phyloP scores from a whole-genome alignment of 2,113 vertebrate genomes.

The Stigmatopora nigra region DNA sequence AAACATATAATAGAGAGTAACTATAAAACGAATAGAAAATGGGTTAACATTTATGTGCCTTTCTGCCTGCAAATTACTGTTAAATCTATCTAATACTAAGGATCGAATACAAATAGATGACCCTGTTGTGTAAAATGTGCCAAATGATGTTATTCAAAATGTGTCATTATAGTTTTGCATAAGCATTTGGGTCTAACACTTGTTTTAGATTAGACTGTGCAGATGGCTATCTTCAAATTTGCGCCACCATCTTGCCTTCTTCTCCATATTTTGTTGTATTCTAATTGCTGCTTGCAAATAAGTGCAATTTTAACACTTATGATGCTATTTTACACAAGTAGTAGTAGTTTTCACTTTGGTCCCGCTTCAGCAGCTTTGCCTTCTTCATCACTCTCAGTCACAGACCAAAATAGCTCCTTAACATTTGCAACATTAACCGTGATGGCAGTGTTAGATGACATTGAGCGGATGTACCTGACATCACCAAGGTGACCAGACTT shows the following conservation, averaged over 20 bases:
- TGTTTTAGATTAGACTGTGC: neutral
- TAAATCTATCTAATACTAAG: too few relatives aligned
- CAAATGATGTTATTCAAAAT: neutral
- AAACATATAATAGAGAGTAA: neutral
- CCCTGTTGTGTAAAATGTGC: neutral
- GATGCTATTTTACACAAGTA: slow-evolving; percentile 18
- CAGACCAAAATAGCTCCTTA: slow-evolving; percentile 43
- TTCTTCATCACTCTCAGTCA: slow-evolving; percentile 4
- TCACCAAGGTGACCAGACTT: slow-evolving; percentile 2
- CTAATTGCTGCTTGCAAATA: slow-evolving; percentile 1
- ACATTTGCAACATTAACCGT: slow-evolving; percentile 27
- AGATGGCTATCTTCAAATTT: neutral
- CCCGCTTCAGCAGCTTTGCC: slow-evolving; percentile 2
- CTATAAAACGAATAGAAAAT: neutral
- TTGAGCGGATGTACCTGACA: slow-evolving; percentile 9
- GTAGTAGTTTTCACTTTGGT: slow-evolving; percentile 9
- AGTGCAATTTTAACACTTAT: slow-evolving; percentile 6
- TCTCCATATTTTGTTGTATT: too few relatives aligned
- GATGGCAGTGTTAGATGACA: slow-evolving; percentile 3
- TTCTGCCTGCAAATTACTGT: too few relatives aligned
- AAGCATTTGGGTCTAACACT: neutral
- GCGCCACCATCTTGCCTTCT: too few relatives aligned
- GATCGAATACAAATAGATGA: neutral
- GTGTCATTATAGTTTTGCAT: neutral
- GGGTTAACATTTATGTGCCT: too few relatives aligned